Conservation (phyloP, 1,140 invertebrate genomes). For the Archivesica marissinica region DNA sequence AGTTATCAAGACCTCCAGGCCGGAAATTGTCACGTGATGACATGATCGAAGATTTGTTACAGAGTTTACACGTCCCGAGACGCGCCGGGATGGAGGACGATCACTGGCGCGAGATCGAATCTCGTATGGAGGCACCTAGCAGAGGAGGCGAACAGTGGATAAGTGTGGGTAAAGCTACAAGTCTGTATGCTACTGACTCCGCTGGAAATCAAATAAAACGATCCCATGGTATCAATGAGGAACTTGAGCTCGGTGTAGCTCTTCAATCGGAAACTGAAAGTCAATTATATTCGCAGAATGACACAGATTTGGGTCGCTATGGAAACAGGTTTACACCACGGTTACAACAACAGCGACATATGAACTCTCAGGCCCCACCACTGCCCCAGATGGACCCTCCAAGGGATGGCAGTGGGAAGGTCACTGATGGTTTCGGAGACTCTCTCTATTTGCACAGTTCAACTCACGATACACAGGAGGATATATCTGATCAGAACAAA, state of each 20-base stretch:
- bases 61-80: conserved; percentile 1
- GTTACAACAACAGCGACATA: conserved; percentile 20
- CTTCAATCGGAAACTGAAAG: conserved; percentile 78
- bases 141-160: conserved; percentile 68
- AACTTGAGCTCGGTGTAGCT: conserved; percentile 71
- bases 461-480: conserved; percentile 26
- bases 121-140: conserved; percentile 51
- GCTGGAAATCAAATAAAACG: conserved; percentile 25
- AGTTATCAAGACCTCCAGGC: conserved; percentile 24
- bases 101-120: conserved; percentile 70
- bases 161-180: conserved; percentile 72
- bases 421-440: conserved; percentile 49
- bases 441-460: conserved; percentile 42
- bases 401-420: neutral
- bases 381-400: conserved; percentile 32
- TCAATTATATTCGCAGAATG: conserved; percentile 76
- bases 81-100: conserved; percentile 57
- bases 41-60: conserved; percentile 37
- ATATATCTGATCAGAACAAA: conserved; percentile 29
- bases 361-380: conserved; percentile 49
- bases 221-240: conserved; percentile 71
- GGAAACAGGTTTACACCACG: neutral
- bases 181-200: conserved; percentile 46
- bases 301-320: conserved; percentile 76
- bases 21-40: conserved; percentile 47